Base-by-base conservation (phyloP, 2,113 vertebrate species). In the Cochlearius cochlearius region DNA sequence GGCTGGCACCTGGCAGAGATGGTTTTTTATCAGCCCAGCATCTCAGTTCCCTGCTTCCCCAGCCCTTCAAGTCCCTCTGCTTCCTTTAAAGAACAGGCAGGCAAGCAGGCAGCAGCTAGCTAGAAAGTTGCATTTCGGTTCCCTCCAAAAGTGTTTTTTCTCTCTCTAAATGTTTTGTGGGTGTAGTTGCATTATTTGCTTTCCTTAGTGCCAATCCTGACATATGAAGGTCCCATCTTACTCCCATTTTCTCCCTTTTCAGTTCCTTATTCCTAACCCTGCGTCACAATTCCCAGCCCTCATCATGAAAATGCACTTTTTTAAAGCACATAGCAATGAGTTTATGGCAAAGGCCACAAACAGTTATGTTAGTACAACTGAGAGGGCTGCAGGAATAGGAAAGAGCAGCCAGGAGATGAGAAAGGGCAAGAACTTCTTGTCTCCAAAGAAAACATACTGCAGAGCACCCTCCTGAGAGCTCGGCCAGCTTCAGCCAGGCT, bases 371-470 rank as follows among this genome's bases (percentile, higher is more conserved):
- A 94, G 58, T 38, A 69, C 87, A 85, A 86, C 73, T 66, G 80
- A 93, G 69, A 96, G 18, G 30, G 39, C 38, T 94, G 81, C 58
- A 69, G 71, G 30, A 95, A 82, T 25, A 79, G 14, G 27, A 82
- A 77, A 58, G 73, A 82, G 58, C 84, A 94, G 90, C 58, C 94
- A 96, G 58, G 27, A 90, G 74, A 96, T 60, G n/a, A 73, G 43
- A 94, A 94, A 96, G 84, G 81, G 87, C 96, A 92, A 93, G 68
- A 91, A 75, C 34, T 39, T n/a, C 21, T 78, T 79, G 77, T 62
- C 34, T 96, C 94, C 87, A 96, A 96, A 97, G 84, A 96, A 95
- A 97, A 93, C 74, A 95, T 23, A 23, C 27, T 52, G 25, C 32
- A 47, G 71, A 96, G 41, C 87, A 88, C 77, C 85, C 94, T 97